A percentile compares a stretch with the other conserved stretches of the same genome.
phyloP scores from a whole-genome alignment of 2,797 vertebrate species.

The Coregonus ussuriensis region DNA sequence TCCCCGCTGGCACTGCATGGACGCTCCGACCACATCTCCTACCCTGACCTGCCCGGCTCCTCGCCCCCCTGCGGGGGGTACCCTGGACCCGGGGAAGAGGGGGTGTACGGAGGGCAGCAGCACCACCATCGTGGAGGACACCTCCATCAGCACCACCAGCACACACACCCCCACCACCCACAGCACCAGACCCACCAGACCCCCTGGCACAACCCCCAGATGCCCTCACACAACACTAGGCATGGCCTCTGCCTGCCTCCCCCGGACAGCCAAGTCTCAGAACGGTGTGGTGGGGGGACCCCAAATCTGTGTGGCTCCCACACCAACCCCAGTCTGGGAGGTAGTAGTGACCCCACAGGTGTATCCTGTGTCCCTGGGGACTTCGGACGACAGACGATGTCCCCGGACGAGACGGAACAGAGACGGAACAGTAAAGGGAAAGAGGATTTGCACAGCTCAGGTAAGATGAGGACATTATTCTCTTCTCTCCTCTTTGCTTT shows the following conservation, averaged over 20 bases:
- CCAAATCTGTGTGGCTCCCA: slow-evolving; percentile 72
- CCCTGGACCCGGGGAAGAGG: slow-evolving; percentile 81
- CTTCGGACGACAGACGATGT: slow-evolving; percentile 82
- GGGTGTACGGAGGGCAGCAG: slow-evolving; percentile 78
- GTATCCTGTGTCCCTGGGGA: slow-evolving; percentile 80
- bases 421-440: slow-evolving; percentile 82
- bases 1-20: slow-evolving; percentile 85
- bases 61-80: slow-evolving; percentile 86
- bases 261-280: slow-evolving; percentile 71
- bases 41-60: slow-evolving; percentile 83
- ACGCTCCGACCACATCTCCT: slow-evolving; percentile 85
- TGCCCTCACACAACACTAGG: slow-evolving; percentile 76
- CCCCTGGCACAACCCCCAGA: slow-evolving; percentile 84
- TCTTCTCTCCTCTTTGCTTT: neutral
- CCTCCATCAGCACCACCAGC: slow-evolving; percentile 71
- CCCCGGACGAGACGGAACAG: slow-evolving; percentile 79
- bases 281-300: too few relatives aligned
- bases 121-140: slow-evolving; percentile 80
- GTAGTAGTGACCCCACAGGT: slow-evolving; percentile 75
- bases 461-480: slow-evolving; percentile 63
- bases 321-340: slow-evolving; percentile 63
- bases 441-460: slow-evolving; percentile 80
- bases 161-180: slow-evolving; percentile 72
- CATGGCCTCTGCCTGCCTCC: slow-evolving; percentile 81
- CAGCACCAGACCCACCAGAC: slow-evolving; percentile 78